Base-by-base conservation (phyloP, 2,113 vertebrate species). In the Desmodus rotundus region DNA sequence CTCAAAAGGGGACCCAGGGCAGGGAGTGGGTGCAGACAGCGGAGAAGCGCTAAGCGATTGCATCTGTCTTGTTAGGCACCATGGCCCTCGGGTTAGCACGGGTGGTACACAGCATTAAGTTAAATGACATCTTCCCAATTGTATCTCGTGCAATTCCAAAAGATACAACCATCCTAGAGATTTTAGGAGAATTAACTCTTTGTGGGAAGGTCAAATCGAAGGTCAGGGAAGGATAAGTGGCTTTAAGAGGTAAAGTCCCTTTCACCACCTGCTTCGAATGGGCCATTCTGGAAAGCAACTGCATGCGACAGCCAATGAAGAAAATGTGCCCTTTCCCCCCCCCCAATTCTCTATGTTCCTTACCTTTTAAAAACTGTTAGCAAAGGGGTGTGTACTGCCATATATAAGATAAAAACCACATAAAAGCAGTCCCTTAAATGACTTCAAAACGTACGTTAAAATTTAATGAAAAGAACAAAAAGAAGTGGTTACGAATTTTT, bases 361-460 rank as follows among this genome's bases (percentile, higher is more conserved):
- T 19, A 61, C 7, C 13, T 65, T 65, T 47, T 70, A 36, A 78
- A 52, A 88, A 41, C 3, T 36, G 68, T 73, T 36, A 76, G 67
- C 76, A 80, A 95, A 4, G 20, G 7, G 15, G 3, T 16, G 67
- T 33, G 28, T 4, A 24, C 22, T 43, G 36, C n/a, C 67, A 24
- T 0, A 10, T n/a, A 11, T 17, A n/a, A 17, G 5, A 7, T 50
- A 54, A 85, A 92, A 78, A 63, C 17, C 19, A 33, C 28, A 77
- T 0, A 20, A 87, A 70, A 65, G 43, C 38, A 12, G 45, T n/a
- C 38, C 67, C 88, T 81, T 85, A 28, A 87, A 50, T 36, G 77
- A 90, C 86, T 86, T 67, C 14, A 82, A 87, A 96, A 87, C n/a
- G 4, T 24, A 63, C 36, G 36, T 4, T 95, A 84, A 61, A 58